A percentile compares a stretch with the other conserved stretches of the same genome.
These are phyloP conservation scores for Cheilosia grossa DNA, from an alignment of 2,888 invertebrate species.

Conservation along the genomic window DNA sequence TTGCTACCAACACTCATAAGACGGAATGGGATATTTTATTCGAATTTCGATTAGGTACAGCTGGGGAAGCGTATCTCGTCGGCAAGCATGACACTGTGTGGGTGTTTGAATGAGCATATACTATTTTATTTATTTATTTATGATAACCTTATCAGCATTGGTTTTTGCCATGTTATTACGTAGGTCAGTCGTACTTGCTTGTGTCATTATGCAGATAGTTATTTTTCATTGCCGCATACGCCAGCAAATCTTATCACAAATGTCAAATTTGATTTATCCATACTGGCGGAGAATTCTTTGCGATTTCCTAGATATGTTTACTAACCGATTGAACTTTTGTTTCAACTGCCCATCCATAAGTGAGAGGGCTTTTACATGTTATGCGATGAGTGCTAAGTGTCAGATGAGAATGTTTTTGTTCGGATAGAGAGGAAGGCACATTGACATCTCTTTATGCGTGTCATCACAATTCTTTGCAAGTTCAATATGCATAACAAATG, in stretches of 20 bases:
- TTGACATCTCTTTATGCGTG: conserved; percentile 45
- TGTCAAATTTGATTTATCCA: conserved; percentile 36
- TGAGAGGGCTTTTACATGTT: no score
- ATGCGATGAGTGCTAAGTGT: conserved; percentile 26
- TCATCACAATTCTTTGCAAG: conserved; percentile 26
- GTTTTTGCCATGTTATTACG: conserved; percentile 58
- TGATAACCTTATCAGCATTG: conserved; percentile 65
- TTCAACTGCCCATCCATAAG: no score
- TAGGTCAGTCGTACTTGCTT: conserved; percentile 56
- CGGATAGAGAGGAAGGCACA: not conserved
- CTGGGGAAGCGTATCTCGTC: conserved; percentile 29
- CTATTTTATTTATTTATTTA: conserved; percentile 27
- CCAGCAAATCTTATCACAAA: conserved; percentile 45
- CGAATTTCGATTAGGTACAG: not conserved
- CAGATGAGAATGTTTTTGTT: conserved; percentile 7
- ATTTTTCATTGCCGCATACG: conserved; percentile 46
- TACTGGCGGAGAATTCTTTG: conserved; percentile 17
- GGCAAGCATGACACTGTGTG: conserved; percentile 3
- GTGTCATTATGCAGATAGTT: conserved; percentile 5
- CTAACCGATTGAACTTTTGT: not conserved
- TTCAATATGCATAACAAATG: conserved; percentile 16
- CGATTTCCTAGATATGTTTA: conserved; percentile 4
- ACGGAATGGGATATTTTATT: not conserved
- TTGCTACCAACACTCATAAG: not conserved
- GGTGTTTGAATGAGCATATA: conserved; percentile 7